Evolutionary conservation across 2,888 invertebrate genomes (phyloP).

Genomic region (Cylindroiulus punctatus): DNA sequence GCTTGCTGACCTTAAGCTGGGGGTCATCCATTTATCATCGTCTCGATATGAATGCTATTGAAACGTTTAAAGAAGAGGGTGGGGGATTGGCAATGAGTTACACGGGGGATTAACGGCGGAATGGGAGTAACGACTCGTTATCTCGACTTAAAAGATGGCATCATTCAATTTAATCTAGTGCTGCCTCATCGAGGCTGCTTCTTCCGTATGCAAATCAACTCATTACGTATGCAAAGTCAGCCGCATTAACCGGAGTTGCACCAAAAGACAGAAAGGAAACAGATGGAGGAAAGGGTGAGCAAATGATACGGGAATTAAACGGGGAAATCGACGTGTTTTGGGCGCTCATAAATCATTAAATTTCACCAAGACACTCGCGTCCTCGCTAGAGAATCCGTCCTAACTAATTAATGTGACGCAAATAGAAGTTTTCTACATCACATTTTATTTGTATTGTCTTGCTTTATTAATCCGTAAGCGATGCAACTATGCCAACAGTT

Average conservation of each 20-base stretch:
- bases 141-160: constrained; percentile 51
- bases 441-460: too few relatives aligned
- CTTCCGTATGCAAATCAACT: constrained; percentile 49
- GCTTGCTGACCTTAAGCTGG: neutral
- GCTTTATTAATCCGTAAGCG: too few relatives aligned
- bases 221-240: constrained; percentile 52
- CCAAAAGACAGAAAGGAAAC: constrained; percentile 42
- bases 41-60: neutral
- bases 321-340: neutral
- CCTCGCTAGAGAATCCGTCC: too few relatives aligned
- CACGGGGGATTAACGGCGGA: constrained; percentile 10
- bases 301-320: neutral
- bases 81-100: neutral
- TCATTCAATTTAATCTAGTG: constrained; percentile 53
- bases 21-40: constrained; percentile 49
- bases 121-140: constrained; percentile 40
- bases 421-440: too few relatives aligned
- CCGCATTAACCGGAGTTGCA: constrained; percentile 46
- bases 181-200: constrained; percentile 46
- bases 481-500: too few relatives aligned
- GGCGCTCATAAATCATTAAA: constrained; percentile 26
- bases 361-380: neutral
- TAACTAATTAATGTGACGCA: too few relatives aligned
- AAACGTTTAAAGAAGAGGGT: constrained; percentile 5
- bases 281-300: neutral